These are phyloP conservation scores for Gracilinanus agilis DNA, from an alignment of 2,113 vertebrate genomes.

Conservation along the genomic window DNA sequence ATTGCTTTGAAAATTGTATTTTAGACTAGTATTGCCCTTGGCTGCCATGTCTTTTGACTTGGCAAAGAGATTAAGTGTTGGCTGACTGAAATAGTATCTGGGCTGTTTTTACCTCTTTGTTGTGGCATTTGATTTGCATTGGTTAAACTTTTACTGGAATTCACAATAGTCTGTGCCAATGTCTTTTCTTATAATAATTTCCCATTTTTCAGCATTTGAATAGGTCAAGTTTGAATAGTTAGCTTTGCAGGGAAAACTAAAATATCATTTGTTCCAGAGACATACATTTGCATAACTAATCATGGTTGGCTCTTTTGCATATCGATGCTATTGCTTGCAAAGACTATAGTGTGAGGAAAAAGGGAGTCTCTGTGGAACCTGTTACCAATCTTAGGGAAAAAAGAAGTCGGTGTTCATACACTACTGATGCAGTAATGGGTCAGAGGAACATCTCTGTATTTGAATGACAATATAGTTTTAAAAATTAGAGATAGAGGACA, in stretches of 20 bases:
- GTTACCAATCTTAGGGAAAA: constrained; percentile 13
- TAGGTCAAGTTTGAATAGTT: not conserved
- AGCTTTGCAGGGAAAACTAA: not conserved
- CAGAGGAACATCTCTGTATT: constrained; percentile 17
- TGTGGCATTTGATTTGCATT: not conserved
- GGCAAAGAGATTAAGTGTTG: not conserved
- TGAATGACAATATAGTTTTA: not conserved
- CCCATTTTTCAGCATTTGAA: not conserved
- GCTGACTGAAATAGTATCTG: not conserved
- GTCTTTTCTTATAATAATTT: not conserved
- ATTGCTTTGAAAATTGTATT: not conserved
- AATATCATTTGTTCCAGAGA: not conserved
- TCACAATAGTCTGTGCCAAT: not conserved
- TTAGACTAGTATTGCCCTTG: not conserved
- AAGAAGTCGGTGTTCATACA: not conserved
- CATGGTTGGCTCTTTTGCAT: not conserved
- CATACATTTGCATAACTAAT: not conserved
- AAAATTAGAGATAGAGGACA: not conserved
- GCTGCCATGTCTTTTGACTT: not conserved
- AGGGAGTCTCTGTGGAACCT: not conserved
- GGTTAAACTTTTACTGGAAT: not conserved
- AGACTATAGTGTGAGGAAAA: not conserved
- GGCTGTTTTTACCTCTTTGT: not conserved
- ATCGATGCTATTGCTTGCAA: not conserved
- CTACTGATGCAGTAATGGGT: not conserved